Evolutionary conservation across 2,888 invertebrate genomes (phyloP).

Genomic region (Cosmia pyralina): DNA sequence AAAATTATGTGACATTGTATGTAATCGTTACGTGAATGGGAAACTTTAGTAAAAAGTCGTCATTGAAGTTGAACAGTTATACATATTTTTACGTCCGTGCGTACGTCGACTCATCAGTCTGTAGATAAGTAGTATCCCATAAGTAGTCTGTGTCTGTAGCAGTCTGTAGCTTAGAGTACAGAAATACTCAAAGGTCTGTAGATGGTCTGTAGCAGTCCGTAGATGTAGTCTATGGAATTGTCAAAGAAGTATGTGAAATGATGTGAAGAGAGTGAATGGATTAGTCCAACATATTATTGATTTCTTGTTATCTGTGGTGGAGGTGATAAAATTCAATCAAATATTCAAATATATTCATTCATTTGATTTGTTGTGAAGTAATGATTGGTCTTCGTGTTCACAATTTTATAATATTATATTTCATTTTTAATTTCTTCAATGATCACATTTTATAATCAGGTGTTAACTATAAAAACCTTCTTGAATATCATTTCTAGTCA

Average conservation of each 20-base stretch:
- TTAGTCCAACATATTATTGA: constrained; percentile 20
- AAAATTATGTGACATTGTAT: background rate
- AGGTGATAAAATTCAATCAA: constrained; percentile 3
- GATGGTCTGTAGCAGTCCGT: background rate
- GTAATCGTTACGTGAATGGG: background rate
- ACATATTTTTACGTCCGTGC: too few relatives aligned
- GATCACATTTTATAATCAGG: constrained; percentile 11
- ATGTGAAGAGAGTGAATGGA: constrained; percentile 17
- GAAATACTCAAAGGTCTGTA: too few relatives aligned
- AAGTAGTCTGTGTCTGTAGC: too few relatives aligned
- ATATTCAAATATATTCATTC: background rate
- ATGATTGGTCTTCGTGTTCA: constrained; percentile 43
- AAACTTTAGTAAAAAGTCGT: background rate
- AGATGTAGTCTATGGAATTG: constrained; percentile 26
- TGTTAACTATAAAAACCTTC: background rate
- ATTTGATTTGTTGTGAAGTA: constrained; percentile 55
- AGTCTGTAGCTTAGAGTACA: too few relatives aligned
- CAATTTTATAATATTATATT: background rate
- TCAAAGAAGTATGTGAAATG: too few relatives aligned
- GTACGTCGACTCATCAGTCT: too few relatives aligned
- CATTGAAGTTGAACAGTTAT: background rate
- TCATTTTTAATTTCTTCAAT: constrained; percentile 42
- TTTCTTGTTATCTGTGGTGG: constrained; percentile 41
- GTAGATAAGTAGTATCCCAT: too few relatives aligned
- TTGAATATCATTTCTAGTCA: constrained; percentile 4